Evolutionary conservation across 2,888 invertebrate genomes (phyloP).

Genomic region (Rotaria socialis): DNA sequence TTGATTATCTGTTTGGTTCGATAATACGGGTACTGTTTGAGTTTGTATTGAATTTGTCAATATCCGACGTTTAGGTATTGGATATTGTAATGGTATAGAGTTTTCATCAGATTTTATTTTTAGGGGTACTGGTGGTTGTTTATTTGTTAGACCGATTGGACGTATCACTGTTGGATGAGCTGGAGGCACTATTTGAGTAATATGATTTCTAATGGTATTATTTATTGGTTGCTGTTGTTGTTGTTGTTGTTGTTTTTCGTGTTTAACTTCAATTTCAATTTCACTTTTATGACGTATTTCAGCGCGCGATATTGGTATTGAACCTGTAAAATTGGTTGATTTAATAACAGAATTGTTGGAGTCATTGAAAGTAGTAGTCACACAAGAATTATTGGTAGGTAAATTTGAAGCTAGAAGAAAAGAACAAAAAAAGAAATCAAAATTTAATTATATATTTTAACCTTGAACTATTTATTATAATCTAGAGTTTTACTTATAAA

Average conservation of each 20-base stretch:
- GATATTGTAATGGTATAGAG: background rate
- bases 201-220: background rate
- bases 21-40: background rate
- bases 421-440: background rate
- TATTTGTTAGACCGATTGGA: background rate
- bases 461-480: too few relatives aligned
- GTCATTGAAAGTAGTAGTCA: background rate
- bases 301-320: background rate
- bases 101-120: background rate
- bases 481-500: too few relatives aligned
- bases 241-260: background rate
- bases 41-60: constrained; percentile 1
- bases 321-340: background rate
- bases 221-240: background rate
- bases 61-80: background rate
- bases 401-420: background rate
- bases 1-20: background rate
- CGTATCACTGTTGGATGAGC: background rate
- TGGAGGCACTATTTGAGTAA: background rate
- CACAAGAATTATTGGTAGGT: background rate
- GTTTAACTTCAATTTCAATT: constrained; percentile 7
- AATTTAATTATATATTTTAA: background rate
- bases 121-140: background rate
- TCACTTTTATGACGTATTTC: constrained; percentile 30
- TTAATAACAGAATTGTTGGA: background rate